Base-by-base conservation (phyloP, 2,888 invertebrate genomes). In the Pammene fasciana region DNA sequence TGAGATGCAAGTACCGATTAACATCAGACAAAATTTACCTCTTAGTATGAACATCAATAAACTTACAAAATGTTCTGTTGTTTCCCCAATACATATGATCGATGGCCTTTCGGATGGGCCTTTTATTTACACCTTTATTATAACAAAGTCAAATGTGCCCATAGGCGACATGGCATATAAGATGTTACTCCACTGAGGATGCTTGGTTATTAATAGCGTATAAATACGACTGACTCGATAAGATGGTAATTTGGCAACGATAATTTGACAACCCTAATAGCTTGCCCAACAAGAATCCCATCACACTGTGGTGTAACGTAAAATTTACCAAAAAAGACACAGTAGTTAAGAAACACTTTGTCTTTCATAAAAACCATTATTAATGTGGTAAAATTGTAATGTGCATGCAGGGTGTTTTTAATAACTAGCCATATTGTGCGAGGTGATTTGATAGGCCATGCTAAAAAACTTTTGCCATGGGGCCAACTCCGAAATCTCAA, bases 251-350 rank as follows among this genome's bases (percentile, higher is more conserved):
- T 84, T 81, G 79, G 82, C 78, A 81, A 78, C 77, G 76, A 79
- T 78, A 81, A 82, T 84, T 80, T 82, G 82, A 83, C 81, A 81
- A 78, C 80, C 79, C 81, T 80, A 77, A 77, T 78, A 79, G 78
- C 78, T 75, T 72, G 67, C 72, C 57, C 68, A 66, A 54, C 55
- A 65, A 8, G 64, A 55, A 10, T 14, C 64, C 46, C 70, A 43
- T 80, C 57, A 80, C 80, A 81, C 54, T 11, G 14, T 14, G 50
- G 10, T 13, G 41, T 62, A 62, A 52, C 50, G 50, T 62, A 52
- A 50, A 62, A 52, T 50, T 52, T 18, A 18, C 52, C 59, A n/a
- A 13, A 60, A 59, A 52, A 66, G 36, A 16, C 3, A 11, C 41
- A 46, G 54, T 60, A 45, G 18, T 43, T 54, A 60, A 13, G 34